A percentile compares a stretch with the other conserved stretches of the same genome.
These are phyloP conservation scores for Callyntrura guangdongensis DNA, from an alignment of 2,888 invertebrate genomes.

Conservation along the genomic window DNA sequence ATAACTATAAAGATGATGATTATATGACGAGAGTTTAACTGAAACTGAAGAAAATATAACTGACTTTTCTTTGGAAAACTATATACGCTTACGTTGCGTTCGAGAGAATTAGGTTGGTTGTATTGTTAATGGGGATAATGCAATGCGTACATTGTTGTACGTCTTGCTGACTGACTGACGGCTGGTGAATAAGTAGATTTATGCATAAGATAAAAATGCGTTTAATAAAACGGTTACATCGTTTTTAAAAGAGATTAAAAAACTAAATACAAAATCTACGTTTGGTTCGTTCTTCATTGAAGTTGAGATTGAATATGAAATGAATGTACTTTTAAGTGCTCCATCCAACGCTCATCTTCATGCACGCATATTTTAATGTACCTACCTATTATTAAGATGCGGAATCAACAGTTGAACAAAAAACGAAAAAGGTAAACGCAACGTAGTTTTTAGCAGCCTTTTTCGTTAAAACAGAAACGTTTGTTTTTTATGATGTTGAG, in stretches of 20 bases:
- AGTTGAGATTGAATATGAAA: not conserved
- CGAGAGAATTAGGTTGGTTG: not conserved
- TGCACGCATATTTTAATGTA: not conserved
- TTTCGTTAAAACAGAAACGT: slow-evolving; percentile 14
- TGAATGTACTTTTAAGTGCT: not conserved
- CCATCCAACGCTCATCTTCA: not conserved
- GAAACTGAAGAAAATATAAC: not conserved
- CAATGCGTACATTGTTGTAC: not conserved
- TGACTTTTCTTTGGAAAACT: slow-evolving; percentile 36
- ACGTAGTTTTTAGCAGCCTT: not conserved
- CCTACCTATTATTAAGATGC: not conserved
- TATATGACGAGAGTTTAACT: not conserved
- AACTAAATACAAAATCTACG: slow-evolving; percentile 22
- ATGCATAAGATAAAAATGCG: slow-evolving; percentile 49
- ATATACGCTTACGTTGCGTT: too few species aligned
- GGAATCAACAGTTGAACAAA: not conserved
- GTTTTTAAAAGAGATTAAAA: slow-evolving; percentile 57
- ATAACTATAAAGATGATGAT: slow-evolving; percentile 1
- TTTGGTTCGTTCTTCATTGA: not conserved
- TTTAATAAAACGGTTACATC: slow-evolving; percentile 32
- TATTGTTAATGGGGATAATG: not conserved
- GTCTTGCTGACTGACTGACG: slow-evolving; percentile 40
- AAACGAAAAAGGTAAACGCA: slow-evolving; percentile 4
- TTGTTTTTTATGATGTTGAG: not conserved
- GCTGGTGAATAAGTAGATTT: slow-evolving; percentile 46